Conservation (phyloP, 2,113 vertebrate species). For the Crotalus viridis region DNA sequence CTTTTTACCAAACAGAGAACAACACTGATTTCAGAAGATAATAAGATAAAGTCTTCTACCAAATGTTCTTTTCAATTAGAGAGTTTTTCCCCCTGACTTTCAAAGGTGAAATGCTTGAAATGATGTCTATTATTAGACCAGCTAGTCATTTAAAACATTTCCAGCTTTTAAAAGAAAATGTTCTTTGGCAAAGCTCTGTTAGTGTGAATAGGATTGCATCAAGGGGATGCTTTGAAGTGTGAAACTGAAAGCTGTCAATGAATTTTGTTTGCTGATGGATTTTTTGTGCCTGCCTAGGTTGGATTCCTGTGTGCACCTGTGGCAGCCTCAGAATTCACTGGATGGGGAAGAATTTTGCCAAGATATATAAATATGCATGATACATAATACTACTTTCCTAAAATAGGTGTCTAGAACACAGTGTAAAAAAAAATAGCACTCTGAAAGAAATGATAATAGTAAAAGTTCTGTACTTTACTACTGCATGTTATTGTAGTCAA, state of each 20-base stretch:
- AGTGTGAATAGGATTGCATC: not conserved
- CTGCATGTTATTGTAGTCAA: not conserved
- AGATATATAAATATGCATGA: not conserved
- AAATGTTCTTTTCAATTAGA: conserved; percentile 20
- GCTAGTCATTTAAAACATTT: conserved; percentile 12
- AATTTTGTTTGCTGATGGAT: conserved; percentile 12
- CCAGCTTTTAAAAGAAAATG: not conserved
- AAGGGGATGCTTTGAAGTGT: conserved; percentile 14
- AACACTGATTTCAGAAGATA: not conserved
- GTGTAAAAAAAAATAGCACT: not conserved
- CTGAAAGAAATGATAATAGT: not conserved
- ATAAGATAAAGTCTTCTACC: not conserved
- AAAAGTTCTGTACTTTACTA: not conserved
- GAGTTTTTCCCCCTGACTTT: not conserved
- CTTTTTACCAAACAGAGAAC: not conserved
- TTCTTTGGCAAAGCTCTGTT: not conserved
- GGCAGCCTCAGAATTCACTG: not conserved
- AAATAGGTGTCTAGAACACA: not conserved
- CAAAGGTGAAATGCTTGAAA: conserved; percentile 7
- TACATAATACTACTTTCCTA: not conserved
- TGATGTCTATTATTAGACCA: conserved; percentile 18
- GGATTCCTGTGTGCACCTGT: not conserved
- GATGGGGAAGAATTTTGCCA: not conserved
- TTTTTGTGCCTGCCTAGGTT: not conserved
- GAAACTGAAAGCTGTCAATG: conserved; percentile 10